Base-by-base conservation (phyloP, 2,113 vertebrate genomes). In the Eclectus roratus region DNA sequence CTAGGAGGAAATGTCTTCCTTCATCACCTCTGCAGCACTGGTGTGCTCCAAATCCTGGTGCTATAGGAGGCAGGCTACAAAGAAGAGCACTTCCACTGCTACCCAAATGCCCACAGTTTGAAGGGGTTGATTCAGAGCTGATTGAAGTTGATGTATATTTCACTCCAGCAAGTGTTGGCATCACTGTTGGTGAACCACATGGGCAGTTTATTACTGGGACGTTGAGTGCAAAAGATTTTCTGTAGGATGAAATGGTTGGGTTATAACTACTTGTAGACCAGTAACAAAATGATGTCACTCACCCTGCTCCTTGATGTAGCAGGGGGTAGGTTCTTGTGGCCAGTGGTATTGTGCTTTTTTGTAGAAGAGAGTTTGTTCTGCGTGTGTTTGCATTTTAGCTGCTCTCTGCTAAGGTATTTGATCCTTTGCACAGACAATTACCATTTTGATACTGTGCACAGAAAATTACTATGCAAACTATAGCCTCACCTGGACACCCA, bases 301-400 rank as follows among this genome's bases (percentile, higher is more conserved):
- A 24, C 6, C 27, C 24, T 37, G 8, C 55, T 61, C 13, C 17
- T 33, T 44, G 68, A 55, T 1, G 1, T 31, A 80, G 24, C 0
- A 1, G 6, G 2, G 1, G 1, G 0, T 43, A 55, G 3, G 10
- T 24, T 69, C 15, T 20, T 79, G 60, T 31, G 41, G 21, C 7
- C 2, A 4, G 17, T 53, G 44, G 20, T 47, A 18, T 3, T 0
- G 0, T 6, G 3, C 0, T 17, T 10, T 44, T 61, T 50, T 33
- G 3, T 35, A 13, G 21, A 86, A 43, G 3, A 64, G 9, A 58
- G 7, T 19, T 69, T 60, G 11, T 63, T 85, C 24, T 58, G 15
- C 6, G 6, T 15, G 13, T 61, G 4, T 58, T 90, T 85, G 31
- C 7, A 10, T 68, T 72, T 85, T 63, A 80, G 10, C 33, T 80